phyloP scores from a whole-genome alignment of 2,797 vertebrate genomes.

The Liparis tanakae region DNA sequence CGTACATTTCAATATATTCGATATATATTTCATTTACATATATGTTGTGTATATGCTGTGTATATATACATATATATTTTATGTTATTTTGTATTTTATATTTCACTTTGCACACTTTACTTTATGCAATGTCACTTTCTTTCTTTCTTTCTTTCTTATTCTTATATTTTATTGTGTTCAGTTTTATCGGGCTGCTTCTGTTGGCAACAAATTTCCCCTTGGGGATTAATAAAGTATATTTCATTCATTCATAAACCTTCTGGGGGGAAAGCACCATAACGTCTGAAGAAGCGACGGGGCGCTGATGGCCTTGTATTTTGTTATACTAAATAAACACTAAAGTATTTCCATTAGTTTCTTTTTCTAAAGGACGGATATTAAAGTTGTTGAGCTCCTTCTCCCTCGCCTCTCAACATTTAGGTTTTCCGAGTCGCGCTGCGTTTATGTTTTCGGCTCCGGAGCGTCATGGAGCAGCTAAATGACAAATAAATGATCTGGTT shows the following conservation, averaged over 20 bases:
- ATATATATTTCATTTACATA: no score
- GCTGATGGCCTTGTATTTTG: neutral
- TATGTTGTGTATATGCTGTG: no score
- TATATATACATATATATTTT: no score
- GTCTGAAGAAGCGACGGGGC: neutral
- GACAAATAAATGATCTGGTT: neutral
- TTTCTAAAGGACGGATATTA: neutral
- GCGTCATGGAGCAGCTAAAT: conserved; percentile 7
- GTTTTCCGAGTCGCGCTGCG: neutral
- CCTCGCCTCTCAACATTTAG: neutral
- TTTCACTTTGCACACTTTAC: no score
- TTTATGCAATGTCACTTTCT: no score
- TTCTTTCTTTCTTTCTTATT: no score
- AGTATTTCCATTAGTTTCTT: neutral
- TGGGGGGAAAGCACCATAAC: neutral
- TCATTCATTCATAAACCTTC: no score
- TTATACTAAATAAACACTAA: neutral
- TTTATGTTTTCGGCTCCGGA: conserved; percentile 11
- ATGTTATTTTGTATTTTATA: no score
- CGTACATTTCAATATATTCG: conserved; percentile 2
- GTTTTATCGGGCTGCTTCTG: no score
- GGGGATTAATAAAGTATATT: no score
- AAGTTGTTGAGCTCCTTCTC: neutral
- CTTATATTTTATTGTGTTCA: no score
- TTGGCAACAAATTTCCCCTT: no score